Evolutionary conservation across 2,113 vertebrate species (phyloP), one percentile per base, ranked within the genome.

Genomic region (Phalacrocorax aristotelis): DNA sequence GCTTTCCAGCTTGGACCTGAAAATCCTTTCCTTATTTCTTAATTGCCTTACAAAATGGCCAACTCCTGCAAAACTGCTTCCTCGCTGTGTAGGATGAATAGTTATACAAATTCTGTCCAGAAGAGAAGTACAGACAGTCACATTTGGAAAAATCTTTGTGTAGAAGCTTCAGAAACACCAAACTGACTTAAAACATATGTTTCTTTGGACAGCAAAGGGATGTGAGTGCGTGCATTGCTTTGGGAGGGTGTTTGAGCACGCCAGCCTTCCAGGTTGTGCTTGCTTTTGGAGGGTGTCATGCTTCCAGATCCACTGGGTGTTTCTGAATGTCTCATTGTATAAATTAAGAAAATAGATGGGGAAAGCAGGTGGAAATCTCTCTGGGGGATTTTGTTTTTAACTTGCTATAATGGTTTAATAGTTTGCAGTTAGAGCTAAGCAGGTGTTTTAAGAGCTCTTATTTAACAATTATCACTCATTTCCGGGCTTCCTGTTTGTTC

Each of bases 381-480:
- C 93, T 17, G 68, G 97, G 94, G 95, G 79, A 83, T 94, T 78
- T 93, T 96, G 93, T 95, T 97, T 96, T 95, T 96, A 88, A 95
- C 92, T 87, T 95, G 72, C 87, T 83, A 25, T 92, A 95, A 89
- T 96, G 89, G 90, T 97, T 95, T 97, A 97, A 94, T 89, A 96
- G 96, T 97, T 96, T 96, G 93, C 95, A 97, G 95, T 90, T 90
- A 79, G 83, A 96, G 91, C 96, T 92, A 98, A 96, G 96, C 98
- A 98, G 97, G 97, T 98, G 97, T 97, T 96, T 97, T 92, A 95
- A 89, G 96, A 91, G 96, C 40, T 94, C 95, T 95, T 97, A 97
- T 97, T 93, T 97, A 97, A 97, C 95, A 98, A 97, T 98, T 98
- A 98, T 97, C 97, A 98, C 98, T 97, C 94, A 75, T 96, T 85